Conservation (phyloP, 2,113 vertebrate genomes). For the Erpornis zantholeuca region DNA sequence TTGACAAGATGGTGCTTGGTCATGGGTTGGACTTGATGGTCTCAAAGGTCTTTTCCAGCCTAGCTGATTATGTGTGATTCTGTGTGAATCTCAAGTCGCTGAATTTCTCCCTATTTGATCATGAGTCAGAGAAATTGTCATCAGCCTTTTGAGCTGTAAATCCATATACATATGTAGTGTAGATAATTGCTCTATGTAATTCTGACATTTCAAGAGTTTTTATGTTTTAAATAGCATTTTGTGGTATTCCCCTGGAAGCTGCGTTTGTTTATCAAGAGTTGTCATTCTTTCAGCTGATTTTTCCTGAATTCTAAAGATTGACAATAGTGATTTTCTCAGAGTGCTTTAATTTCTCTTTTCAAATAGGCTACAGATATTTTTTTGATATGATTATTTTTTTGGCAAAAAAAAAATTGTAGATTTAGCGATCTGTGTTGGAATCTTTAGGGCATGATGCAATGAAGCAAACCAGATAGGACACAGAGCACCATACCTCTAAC, state of each 20-base stretch:
- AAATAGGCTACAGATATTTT: neutral
- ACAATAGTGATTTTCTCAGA: neutral
- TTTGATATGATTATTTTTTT: neutral
- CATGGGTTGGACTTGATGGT: neutral
- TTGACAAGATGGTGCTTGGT: neutral
- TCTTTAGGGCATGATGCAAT: neutral
- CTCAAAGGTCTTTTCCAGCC: neutral
- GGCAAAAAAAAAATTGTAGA: neutral
- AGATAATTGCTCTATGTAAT: neutral
- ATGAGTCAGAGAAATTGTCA: neutral
- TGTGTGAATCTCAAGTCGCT: neutral
- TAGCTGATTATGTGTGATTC: neutral
- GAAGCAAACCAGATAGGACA: neutral
- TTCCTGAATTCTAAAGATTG: neutral
- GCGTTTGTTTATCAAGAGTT: neutral
- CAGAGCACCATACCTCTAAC: neutral
- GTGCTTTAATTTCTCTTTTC: neutral
- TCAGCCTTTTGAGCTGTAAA: neutral
- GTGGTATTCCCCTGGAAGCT: neutral
- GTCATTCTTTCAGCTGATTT: neutral
- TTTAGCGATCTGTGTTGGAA: neutral
- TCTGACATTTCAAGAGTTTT: neutral
- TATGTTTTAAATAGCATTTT: neutral
- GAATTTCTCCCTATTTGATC: neutral
- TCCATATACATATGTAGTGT: neutral